A percentile compares a stretch with the other conserved stretches of the same genome.
Conservation (phyloP, 2,797 vertebrate species). For the Propithecus perrieri region DNA sequence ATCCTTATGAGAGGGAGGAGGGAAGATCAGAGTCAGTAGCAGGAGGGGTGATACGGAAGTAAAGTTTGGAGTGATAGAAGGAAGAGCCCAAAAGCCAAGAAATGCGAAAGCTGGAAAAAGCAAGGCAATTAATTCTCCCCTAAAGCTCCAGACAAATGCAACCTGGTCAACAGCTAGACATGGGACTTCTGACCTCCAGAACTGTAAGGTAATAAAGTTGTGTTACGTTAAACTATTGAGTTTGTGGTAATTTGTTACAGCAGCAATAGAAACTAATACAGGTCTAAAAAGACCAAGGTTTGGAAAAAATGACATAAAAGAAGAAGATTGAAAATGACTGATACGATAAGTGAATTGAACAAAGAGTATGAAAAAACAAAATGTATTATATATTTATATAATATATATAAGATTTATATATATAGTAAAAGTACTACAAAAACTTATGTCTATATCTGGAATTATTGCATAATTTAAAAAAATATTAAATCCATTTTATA, state of each 20-base stretch:
- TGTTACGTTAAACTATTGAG: background rate
- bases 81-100: too few relatives aligned
- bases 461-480: background rate
- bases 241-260: background rate
- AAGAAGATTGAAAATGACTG: background rate
- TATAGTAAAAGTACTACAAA: background rate
- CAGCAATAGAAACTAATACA: background rate
- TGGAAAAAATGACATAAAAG: background rate
- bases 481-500: background rate
- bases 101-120: background rate
- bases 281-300: background rate
- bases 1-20: background rate
- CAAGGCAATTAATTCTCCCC: background rate
- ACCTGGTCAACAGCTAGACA: background rate
- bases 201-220: background rate
- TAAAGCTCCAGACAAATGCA: background rate
- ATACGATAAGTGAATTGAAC: background rate
- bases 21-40: background rate
- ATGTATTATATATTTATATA: background rate
- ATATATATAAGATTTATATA: background rate
- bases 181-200: background rate
- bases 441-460: background rate
- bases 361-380: background rate
- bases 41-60: fast-evolving
- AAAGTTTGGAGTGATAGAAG: too few relatives aligned